Percentiles rank a stretch among this genome's conserved stretches.
These are phyloP conservation scores for Hoplostethus mediterraneus DNA, from an alignment of 2,797 vertebrate species.

Conservation along the genomic window DNA sequence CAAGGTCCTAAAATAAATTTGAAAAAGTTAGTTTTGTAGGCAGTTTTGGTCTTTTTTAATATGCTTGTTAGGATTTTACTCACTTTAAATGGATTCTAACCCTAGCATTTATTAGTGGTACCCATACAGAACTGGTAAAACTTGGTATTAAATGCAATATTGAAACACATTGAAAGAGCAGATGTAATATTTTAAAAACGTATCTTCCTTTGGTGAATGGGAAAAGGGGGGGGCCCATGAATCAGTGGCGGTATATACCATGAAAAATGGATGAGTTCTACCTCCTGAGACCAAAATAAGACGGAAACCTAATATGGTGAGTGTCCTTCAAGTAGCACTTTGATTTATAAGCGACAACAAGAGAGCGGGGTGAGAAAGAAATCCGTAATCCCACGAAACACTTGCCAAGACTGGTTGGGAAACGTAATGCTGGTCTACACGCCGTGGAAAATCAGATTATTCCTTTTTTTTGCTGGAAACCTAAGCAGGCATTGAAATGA, in stretches of 20 bases:
- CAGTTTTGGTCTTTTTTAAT: slow-evolving; percentile 23
- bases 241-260: slow-evolving; percentile 64
- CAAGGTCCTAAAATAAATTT: neutral
- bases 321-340: slow-evolving; percentile 78
- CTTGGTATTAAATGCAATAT: slow-evolving; percentile 1
- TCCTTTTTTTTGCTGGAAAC: slow-evolving; percentile 45
- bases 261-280: slow-evolving; percentile 82
- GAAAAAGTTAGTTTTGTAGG: neutral
- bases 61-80: slow-evolving; percentile 32
- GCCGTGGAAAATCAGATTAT: slow-evolving; percentile 54
- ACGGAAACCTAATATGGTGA: slow-evolving; percentile 74
- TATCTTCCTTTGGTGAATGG: slow-evolving; percentile 53
- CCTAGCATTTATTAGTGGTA: slow-evolving; percentile 20
- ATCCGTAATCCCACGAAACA: slow-evolving; percentile 26
- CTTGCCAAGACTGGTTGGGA: slow-evolving; percentile 26
- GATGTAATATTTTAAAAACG: slow-evolving; percentile 28
- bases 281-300: slow-evolving; percentile 79
- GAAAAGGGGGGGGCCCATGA: slow-evolving; percentile 37
- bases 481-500: slow-evolving; percentile 55
- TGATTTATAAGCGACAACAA: slow-evolving; percentile 69
- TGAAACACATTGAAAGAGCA: slow-evolving; percentile 19
- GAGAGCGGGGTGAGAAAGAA: slow-evolving; percentile 35
- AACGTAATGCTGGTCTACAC: slow-evolving; percentile 35
- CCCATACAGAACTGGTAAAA: slow-evolving; percentile 12
- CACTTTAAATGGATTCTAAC: slow-evolving; percentile 38